Evolutionary conservation across 2,113 vertebrate genomes (phyloP), one percentile per base, ranked within the genome.

Genomic region (Cyprinodon variegatus): DNA sequence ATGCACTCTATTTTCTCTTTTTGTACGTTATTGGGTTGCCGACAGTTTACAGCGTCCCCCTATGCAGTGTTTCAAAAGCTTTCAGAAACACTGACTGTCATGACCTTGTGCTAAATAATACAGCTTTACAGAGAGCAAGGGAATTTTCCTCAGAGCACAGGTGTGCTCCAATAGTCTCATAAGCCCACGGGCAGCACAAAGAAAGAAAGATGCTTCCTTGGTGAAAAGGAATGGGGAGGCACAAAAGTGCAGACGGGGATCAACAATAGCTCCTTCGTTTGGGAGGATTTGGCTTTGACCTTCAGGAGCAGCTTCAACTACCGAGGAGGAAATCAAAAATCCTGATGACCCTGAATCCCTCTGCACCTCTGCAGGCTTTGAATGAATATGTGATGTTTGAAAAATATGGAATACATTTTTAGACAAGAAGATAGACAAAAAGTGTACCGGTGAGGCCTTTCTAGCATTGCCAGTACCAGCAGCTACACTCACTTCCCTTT

Each of bases 21-120:
- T 70, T 80, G 61, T 81, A 78, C 67, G 65, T 76, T 9, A 41
- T 70, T 89, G 72, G 73, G 79, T 81, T 87, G 62, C 78, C 82
- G 85, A 79, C 84, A 82, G 79, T 86, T 89, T 90, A 87, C 81
- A 85, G 83, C 86, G 86, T 86, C 80, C 83, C 83, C 83, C 81
- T 91, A 90, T 91, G 75, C 86, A 83, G 88, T 85, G 73, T 82
- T 85, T 68, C 84, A 65, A 83, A 85, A 68, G 88, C 90, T 91
- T 93, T 90, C 65, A 88, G 83, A 88, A 87, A 90, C 82, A 85
- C 81, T 84, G 87, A 61, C 85, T 86, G 85, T 62, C 79, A 83
- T 66, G 86, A 83, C 92, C 93, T 93, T 92, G 90, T 83, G 79
- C 84, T 90, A 86, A 93, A 93, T 91, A 91, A 93, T 89, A 85